Evolutionary conservation across 2,797 vertebrate genomes (phyloP).

Genomic region (Somateria mollissima): DNA sequence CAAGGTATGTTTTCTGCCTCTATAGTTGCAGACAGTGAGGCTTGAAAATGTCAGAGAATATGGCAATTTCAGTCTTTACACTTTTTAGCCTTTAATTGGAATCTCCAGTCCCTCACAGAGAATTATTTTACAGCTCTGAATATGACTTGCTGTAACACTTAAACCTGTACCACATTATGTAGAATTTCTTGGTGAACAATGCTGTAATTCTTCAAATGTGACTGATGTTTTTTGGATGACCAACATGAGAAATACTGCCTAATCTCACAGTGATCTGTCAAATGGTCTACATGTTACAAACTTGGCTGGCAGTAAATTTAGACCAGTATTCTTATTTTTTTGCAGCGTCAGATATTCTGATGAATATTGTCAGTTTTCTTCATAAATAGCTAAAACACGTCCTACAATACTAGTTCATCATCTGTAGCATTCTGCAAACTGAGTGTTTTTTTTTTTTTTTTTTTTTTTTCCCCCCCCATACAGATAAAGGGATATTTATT

Average conservation of each 20-base stretch:
- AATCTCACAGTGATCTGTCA: neutral
- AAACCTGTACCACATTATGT: neutral
- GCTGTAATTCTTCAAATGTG: neutral
- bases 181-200: neutral
- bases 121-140: neutral
- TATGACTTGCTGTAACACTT: neutral
- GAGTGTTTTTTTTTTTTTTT: neutral
- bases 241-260: neutral
- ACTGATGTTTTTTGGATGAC: neutral
- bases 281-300: neutral
- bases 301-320: neutral
- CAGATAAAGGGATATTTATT: conserved; percentile 89
- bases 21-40: neutral
- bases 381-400: neutral
- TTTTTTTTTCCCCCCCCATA: neutral
- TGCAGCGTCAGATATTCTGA: neutral
- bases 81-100: neutral
- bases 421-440: neutral
- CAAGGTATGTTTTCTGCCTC: neutral
- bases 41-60: neutral
- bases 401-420: neutral
- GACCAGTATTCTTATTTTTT: neutral
- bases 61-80: neutral
- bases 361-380: neutral
- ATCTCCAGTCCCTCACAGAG: accelerated